Evolutionary conservation across 30 jellyfish, hydroid and myxozoan species (phyloP), one percentile per base, ranked within the genome.

Genomic region (Catostylus mosaicus): DNA sequence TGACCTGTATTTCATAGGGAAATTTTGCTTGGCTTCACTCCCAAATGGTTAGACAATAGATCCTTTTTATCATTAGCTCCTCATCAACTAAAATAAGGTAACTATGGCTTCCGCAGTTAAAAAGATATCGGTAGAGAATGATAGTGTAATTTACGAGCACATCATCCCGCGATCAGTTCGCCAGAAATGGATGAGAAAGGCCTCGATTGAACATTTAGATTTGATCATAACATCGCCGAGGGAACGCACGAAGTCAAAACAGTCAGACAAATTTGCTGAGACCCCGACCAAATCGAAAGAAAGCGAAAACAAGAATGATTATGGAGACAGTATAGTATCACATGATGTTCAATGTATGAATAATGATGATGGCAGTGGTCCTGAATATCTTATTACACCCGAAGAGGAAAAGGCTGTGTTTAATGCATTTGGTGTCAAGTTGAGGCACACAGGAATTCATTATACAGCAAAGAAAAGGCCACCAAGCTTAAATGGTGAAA

Each of bases 381-480:
- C 80, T 23, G 80, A 38, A 34, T 23, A 31, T 7, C 65, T 54
- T 72, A 82, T 68, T 19, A 67, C 86, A 30, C 83, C 85, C 4
- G 94, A 73, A 51, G 88, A 74, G 45, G 88, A 74, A 62, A 38
- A 46, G 62, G 88, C 88, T 27, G 89, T 76, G 5, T 75, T 75
- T 36, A 66, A 66, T 86, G 96, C 96, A 34, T 86, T 85, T 78
- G 96, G 96, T 52, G 96, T 86, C 22, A 76, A 61, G 36, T 57
- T 86, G n/a, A 75, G 89, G 59, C 96, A 75, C 47, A 51, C 57
- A 20, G 71, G 73, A 4, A 75, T 5, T 50, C 48, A 27, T 37
- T 3, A 1, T 1, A 22, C 52, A 34, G 35, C 30, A 14, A 78
- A 47, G 12, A 38, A 22, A 36, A 61, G 35, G 33, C 31, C 68